A percentile compares a stretch with the other conserved stretches of the same genome.
Conservation (phyloP, 2,113 vertebrate genomes). For the Ailuropoda melanoleuca region DNA sequence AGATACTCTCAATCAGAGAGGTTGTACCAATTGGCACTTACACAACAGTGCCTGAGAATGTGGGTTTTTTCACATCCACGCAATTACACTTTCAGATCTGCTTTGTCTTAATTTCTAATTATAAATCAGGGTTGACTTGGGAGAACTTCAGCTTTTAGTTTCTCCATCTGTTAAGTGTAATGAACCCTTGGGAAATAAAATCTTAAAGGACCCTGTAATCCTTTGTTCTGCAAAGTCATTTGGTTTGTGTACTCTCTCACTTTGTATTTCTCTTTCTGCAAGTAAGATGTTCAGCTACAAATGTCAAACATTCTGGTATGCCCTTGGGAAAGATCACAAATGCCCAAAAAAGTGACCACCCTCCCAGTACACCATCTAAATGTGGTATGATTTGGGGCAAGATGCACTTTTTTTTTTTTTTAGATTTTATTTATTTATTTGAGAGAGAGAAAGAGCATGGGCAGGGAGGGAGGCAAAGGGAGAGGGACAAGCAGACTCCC, state of each 20-base stretch:
- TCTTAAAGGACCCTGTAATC: background rate
- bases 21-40: rapidly evolving
- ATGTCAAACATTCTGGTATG: too few relatives aligned
- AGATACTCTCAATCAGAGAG: background rate
- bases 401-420: background rate
- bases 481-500: background rate
- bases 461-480: too few relatives aligned
- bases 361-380: background rate
- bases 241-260: background rate
- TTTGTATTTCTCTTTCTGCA: background rate
- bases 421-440: background rate
- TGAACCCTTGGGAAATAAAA: background rate
- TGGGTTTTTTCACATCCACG: background rate
- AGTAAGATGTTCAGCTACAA: background rate
- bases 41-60: background rate
- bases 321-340: background rate
- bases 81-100: background rate
- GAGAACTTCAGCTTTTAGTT: background rate
- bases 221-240: background rate
- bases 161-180: background rate
- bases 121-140: background rate
- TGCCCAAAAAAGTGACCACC: background rate
- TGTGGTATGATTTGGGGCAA: background rate
- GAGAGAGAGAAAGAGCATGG: background rate
- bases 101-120: background rate